These are phyloP conservation scores for Pseudotriccus pelzelni DNA, from an alignment of 2,797 vertebrate genomes.

Conservation along the genomic window DNA sequence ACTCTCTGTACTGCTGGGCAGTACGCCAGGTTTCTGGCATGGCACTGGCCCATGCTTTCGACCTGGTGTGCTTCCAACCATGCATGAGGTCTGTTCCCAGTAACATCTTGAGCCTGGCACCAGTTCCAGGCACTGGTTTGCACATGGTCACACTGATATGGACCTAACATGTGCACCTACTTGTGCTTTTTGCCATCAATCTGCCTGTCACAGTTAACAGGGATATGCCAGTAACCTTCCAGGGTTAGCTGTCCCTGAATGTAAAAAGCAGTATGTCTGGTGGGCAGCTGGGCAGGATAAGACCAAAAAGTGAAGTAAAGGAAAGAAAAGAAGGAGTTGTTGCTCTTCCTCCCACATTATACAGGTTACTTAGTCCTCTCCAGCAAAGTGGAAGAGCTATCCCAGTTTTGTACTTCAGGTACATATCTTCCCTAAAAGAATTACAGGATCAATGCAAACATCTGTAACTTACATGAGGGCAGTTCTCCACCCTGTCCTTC, in stretches of 20 bases:
- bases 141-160: accelerated
- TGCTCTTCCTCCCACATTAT: not conserved
- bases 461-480: not conserved
- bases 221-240: not conserved
- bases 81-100: not conserved
- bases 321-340: not conserved
- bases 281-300: not conserved
- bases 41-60: not conserved
- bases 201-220: not conserved
- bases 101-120: accelerated
- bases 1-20: no score
- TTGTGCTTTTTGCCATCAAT: not conserved
- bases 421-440: not conserved
- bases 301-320: not conserved
- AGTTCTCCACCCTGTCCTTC: not conserved
- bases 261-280: not conserved
- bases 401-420: not conserved
- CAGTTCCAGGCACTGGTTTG: not conserved
- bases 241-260: not conserved
- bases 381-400: not conserved
- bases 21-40: not conserved
- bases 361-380: not conserved
- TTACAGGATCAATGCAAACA: not conserved
- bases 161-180: not conserved
- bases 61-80: not conserved